A percentile compares a stretch with the other conserved stretches of the same genome.
Conservation (phyloP, 2,113 vertebrate genomes). For the Osmerus eperlanus region DNA sequence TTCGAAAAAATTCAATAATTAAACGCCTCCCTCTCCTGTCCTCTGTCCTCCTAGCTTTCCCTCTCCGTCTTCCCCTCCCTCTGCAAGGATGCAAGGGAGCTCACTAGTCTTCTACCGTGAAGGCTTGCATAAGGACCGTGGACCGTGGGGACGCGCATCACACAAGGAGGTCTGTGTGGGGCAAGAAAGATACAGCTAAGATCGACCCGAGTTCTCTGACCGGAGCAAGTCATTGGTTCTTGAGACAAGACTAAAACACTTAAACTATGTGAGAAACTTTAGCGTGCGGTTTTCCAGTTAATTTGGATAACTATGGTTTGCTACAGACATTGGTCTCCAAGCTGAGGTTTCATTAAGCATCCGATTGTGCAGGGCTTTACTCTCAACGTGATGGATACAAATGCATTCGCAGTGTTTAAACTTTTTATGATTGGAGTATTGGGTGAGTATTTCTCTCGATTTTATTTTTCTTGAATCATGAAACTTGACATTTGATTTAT, state of each 20-base stretch:
- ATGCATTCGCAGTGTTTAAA: conserved; percentile 55
- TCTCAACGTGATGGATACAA: conserved; percentile 63
- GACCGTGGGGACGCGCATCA: not conserved
- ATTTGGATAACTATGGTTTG: conserved; percentile 48
- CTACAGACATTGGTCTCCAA: conserved; percentile 43
- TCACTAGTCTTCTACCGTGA: not conserved
- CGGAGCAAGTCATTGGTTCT: not conserved
- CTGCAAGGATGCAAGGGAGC: not conserved
- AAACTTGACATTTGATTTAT: too few species aligned
- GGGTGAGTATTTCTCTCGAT: conserved; percentile 54
- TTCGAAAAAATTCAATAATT: too few species aligned
- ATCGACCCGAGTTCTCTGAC: too few species aligned
- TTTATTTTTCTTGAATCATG: not conserved
- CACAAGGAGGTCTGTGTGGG: not conserved
- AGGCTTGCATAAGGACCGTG: not conserved
- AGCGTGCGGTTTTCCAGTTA: not conserved
- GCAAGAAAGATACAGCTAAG: not conserved
- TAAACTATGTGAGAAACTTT: not conserved
- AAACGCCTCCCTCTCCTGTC: too few species aligned
- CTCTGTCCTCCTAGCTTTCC: not conserved
- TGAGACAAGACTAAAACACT: not conserved
- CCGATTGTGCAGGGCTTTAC: conserved; percentile 29
- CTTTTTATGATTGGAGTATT: conserved; percentile 64
- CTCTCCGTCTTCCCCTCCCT: not conserved
- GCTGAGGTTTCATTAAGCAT: conserved; percentile 45